Base-by-base conservation (phyloP, 2,113 vertebrate species). In the Parus major region DNA sequence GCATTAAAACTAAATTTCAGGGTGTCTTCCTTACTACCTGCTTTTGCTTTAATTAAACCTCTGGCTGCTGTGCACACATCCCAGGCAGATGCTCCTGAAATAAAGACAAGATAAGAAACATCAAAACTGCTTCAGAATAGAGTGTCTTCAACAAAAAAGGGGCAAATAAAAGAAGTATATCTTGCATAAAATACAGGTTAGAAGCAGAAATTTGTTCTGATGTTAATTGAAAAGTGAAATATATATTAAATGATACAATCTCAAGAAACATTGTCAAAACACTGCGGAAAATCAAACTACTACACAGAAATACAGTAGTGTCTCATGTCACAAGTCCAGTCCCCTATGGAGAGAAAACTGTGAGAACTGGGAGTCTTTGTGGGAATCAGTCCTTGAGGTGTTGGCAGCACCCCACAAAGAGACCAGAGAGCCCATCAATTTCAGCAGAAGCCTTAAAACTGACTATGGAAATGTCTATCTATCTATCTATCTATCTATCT, bases 61-160 rank as follows among this genome's bases (percentile, higher is more conserved):
- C 17, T 70, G 27, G 53, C 27, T 41, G 25, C 42, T 53, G 7
- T 0, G 1, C 27, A 29, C 31, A 36, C 5, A 7, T n/a, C 24
- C 20, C 33, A 76, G 27, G 53, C 11, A 65, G 41, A n/a, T 5
- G 4, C 35, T 63, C 56, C 18, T 50, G 44, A 87, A 28, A 1
- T 31, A 49, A 15, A 61, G 47, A 22, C n/a, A 50, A 71, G 55
- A 72, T 18, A 14, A 80, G 49, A 83, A 89, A 77, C 21, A 29
- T 35, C 33, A 69, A 56, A 95, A 79, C 42, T 25, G 27, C 50
- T 86, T 77, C 60, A 46, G 77, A 81, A 57, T 31, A 73, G n/a
- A 41, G 1, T 15, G 5, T 41, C 46, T 57, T 80, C 17, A 23
- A 6, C 28, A 80, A 75, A 85, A 46, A 24, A 1, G 10, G 3